Base-by-base conservation (phyloP, 1,140 invertebrate species). In the Teleopsis dalmanni region DNA sequence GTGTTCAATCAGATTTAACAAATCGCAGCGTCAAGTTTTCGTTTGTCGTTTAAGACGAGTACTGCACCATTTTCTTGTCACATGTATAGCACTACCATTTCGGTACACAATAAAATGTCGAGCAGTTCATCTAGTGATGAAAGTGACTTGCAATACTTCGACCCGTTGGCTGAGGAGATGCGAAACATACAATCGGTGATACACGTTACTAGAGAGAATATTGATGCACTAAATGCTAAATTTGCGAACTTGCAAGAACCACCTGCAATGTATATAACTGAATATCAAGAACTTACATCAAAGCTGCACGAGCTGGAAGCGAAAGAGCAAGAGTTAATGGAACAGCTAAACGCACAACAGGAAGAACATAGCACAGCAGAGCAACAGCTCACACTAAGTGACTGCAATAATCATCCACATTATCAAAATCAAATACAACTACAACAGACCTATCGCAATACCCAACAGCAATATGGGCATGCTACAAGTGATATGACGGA, bases 151-250 rank as follows among this genome's bases (percentile, higher is more conserved):
- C n/a, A n/a, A n/a, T n/a, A n/a, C n/a, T 57, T 54, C 31, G 60
- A 65, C 48, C 60, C 55, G 3, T 29, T 68, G 18, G 55, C 65
- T 23, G 84, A 87, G 60, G 86, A 95, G 80, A 78, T 95, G 56
- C 78, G 81, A 66, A 95, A 95, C 70, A 91, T 96, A 61, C 86
- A 90, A 73, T 91, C 81, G 75, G 87, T 95, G 55, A 95, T 95
- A 63, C 81, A 85, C 65, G 79, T 95, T 56, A 95, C 91, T 38
- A 83, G 89, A 59, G 84, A 90, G 72, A 94, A 95, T 72, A 87
- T 95, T 58, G 90, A 95, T 66, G 88, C 88, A 48, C 72, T 96
- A 45, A 94, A 94, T 73, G 88, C 83, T 38, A 84, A 85, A 57
- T 94, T 96, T 72, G 89, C 50, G 14, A 69, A 68, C 33, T 56